phyloP scores from a whole-genome alignment of 1,140 invertebrate species.

The Drosophila tsacasi region DNA sequence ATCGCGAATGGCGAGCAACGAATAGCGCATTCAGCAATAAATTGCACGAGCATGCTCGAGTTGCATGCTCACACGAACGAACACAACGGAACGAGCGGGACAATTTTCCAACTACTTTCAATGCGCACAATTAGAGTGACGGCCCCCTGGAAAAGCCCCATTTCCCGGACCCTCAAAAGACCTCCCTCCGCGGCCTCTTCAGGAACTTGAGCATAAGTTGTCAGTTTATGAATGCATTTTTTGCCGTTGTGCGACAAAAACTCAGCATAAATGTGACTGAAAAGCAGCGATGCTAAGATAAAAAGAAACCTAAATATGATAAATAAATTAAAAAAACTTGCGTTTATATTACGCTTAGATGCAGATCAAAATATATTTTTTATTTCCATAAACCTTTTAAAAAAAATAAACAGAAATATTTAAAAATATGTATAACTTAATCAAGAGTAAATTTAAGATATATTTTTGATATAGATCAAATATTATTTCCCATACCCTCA shows the following conservation, averaged over 20 bases:
- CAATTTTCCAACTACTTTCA: slow-evolving; percentile 72
- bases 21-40: slow-evolving; percentile 69
- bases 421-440: too few species aligned
- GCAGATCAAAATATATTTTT: background rate
- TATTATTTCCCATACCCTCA: background rate
- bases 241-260: slow-evolving; percentile 17
- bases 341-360: background rate
- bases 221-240: slow-evolving; percentile 29
- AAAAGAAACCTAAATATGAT: slow-evolving; percentile 11
- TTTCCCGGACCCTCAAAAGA: background rate
- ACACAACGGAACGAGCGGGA: slow-evolving; percentile 22
- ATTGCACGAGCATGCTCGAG: slow-evolving; percentile 69
- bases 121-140: slow-evolving; percentile 73
- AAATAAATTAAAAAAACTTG: slow-evolving; percentile 15
- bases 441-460: too few species aligned
- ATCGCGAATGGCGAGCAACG: slow-evolving; percentile 34
- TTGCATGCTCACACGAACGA: slow-evolving; percentile 57
- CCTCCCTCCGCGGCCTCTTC: slow-evolving; percentile 14
- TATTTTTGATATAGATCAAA: background rate
- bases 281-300: background rate
- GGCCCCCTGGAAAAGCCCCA: slow-evolving; percentile 17
- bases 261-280: slow-evolving; percentile 24
- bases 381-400: background rate
- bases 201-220: slow-evolving; percentile 48
- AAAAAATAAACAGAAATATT: too few species aligned